Evolutionary conservation across 1,140 invertebrate species (phyloP), one percentile per base, ranked within the genome.

Genomic region (Asobara japonica): DNA sequence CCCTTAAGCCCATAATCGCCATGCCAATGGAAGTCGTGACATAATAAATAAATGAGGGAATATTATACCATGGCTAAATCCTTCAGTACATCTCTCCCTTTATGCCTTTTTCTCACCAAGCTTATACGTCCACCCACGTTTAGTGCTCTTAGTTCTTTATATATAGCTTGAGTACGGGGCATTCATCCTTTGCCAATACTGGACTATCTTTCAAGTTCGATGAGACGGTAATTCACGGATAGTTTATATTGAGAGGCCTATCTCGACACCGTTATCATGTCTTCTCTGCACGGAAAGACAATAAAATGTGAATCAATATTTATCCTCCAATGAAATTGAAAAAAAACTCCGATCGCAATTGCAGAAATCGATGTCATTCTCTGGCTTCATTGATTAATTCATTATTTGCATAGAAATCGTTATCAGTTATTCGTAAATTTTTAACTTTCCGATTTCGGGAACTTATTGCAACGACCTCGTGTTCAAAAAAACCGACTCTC

Each of bases 1-100:
- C 30, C 64, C 70, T 72, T 64, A 72, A 36, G 27, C 25, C 48
- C 51, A 11, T 25, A 25, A 56, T 56, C 51, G 1, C 3, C 51
- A 56, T 56, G 51, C 51, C 51, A 56, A 27, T 56, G 8, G 3
- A 56, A 41, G 25, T 71, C 69, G 62, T 71, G 69, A 71, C 64
- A 71, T 65, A 71, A 71, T 71, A 71, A 71, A 71, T 71, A 27
- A 45, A 29, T 45, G 69, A 62, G 64, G 64, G 51, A 56, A 3
- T 27, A 56, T 56, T 56, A 13, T 22, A 11, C 51, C 51, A 56
- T 18, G 22, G 51, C 3, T 1, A 25, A 56, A 56, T 20, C 5
- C 3, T 10, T 10, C 22, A 25, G 0, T n/a, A n/a, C 8, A 22
- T 22, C 51, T 51, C 18, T 51, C 22, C 4, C 1, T 56, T 56